Conservation (phyloP, 2,888 invertebrate species). For the Monopis laevigella region DNA sequence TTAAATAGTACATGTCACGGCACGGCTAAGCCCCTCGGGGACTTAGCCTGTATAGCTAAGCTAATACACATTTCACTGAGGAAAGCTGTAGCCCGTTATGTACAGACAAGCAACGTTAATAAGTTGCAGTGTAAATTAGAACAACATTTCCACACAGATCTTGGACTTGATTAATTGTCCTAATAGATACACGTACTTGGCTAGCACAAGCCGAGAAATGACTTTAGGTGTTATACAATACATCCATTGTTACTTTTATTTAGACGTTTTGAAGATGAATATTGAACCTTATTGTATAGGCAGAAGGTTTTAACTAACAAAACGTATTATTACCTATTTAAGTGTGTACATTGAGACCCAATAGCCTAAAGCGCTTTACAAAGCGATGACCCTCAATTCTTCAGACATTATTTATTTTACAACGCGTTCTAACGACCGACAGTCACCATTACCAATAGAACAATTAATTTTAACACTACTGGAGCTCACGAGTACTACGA, state of each 20-base stretch:
- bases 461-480: conserved; percentile 22
- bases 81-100: too few species aligned
- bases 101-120: too few species aligned
- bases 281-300: too few species aligned
- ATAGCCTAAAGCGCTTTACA: conserved; percentile 6
- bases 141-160: too few species aligned
- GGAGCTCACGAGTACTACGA: conserved; percentile 17
- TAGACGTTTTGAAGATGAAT: too few species aligned
- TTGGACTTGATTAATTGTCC: background rate
- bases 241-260: too few species aligned
- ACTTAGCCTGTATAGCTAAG: conserved; percentile 1
- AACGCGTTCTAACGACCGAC: conserved; percentile 9
- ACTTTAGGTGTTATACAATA: too few species aligned
- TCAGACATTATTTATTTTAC: conserved; percentile 3
- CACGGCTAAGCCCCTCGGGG: conserved; percentile 1
- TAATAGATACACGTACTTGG: background rate
- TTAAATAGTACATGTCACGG: conserved; percentile 7
- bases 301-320: too few species aligned
- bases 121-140: too few species aligned
- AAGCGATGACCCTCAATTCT: conserved; percentile 9
- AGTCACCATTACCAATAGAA: conserved; percentile 17
- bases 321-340: too few species aligned
- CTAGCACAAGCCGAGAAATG: too few species aligned
- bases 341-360: too few species aligned
- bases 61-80: conserved; percentile 3